Percentiles rank a stretch among this genome's conserved stretches.
Conservation (phyloP, 2,113 vertebrate genomes). For the cat (Felis catus) region F.catus_Fca126_mat1.0 CM031422.1:43026001-43026500, state of each 20-base stretch:
- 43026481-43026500: too few relatives aligned
- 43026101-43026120: neutral
- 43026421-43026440: neutral
- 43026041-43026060: neutral
- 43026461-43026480: too few relatives aligned
- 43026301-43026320: neutral
- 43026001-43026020: neutral
- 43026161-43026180: neutral
- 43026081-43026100: neutral
- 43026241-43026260: neutral
- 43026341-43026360: neutral
- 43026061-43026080: neutral
- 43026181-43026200: neutral
- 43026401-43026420: neutral
- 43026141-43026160: neutral
- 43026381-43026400: neutral
- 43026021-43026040: neutral
- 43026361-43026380: neutral
- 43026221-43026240: neutral
- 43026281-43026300: neutral
- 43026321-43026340: neutral
- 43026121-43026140: neutral
- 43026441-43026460: neutral
- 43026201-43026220: neutral
- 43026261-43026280: neutral